Evolutionary conservation across 2,797 vertebrate species (phyloP).

Genomic region (Danionella dracula): DNA sequence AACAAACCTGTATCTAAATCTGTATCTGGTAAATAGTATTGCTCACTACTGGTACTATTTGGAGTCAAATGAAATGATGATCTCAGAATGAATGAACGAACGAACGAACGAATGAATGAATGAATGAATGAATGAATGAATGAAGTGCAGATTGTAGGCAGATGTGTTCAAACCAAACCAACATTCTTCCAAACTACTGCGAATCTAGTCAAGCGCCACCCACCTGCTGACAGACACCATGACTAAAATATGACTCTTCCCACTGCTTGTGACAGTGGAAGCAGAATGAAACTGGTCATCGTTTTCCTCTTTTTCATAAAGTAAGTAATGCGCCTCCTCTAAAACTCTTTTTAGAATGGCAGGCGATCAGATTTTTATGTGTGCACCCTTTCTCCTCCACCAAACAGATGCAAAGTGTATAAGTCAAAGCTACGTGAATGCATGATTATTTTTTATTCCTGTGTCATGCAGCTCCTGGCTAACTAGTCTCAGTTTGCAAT

Average conservation of each 20-base stretch:
- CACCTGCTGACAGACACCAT: conserved; percentile 1
- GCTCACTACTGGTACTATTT: too few relatives aligned
- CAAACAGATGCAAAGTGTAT: too few relatives aligned
- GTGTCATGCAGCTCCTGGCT: too few relatives aligned
- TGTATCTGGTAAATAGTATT: too few relatives aligned
- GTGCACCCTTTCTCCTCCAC: not conserved
- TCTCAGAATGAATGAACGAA: too few relatives aligned
- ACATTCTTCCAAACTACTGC: not conserved
- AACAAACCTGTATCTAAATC: too few relatives aligned
- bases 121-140: too few relatives aligned
- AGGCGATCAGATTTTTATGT: not conserved
- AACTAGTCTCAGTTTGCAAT: too few relatives aligned
- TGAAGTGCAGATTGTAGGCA: not conserved
- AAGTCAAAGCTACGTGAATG: too few relatives aligned
- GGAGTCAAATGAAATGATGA: too few relatives aligned
- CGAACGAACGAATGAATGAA: too few relatives aligned
- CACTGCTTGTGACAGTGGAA: not conserved
- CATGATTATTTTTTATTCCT: too few relatives aligned
- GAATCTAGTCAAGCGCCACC: not conserved
- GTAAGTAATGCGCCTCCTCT: conserved; percentile 1
- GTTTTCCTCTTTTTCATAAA: not conserved
- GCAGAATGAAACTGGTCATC: conserved; percentile 1
- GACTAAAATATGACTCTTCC: not conserved
- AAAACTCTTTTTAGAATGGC: not conserved
- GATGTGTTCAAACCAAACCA: not conserved